Evolutionary conservation across 2,888 invertebrate species (phyloP).

Genomic region (Hydropsyche betteni): DNA sequence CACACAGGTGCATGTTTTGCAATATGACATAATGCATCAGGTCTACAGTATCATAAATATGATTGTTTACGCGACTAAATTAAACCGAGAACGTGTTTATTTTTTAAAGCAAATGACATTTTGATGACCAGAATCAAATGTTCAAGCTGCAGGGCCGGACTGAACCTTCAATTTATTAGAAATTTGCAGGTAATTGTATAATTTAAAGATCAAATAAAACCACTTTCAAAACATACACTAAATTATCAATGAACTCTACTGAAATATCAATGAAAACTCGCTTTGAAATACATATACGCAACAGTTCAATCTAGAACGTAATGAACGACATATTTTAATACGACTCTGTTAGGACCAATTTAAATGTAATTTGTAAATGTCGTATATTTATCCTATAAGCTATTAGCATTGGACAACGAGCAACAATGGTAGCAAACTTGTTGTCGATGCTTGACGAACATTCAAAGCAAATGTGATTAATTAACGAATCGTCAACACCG

Average conservation of each 20-base stretch:
- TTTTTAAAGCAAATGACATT: constrained; percentile 44
- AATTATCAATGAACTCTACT: too few relatives aligned
- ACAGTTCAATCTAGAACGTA: too few relatives aligned
- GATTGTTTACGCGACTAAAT: constrained; percentile 37
- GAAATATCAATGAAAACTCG: too few relatives aligned
- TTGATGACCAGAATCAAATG: constrained; percentile 38
- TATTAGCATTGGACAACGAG: constrained; percentile 37
- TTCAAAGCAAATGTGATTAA: constrained; percentile 11
- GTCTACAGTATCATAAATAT: constrained; percentile 18
- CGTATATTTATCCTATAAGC: constrained; percentile 36
- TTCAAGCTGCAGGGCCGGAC: constrained; percentile 16
- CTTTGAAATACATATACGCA: too few relatives aligned
- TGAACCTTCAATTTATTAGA: neutral
- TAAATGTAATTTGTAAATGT: constrained; percentile 41
- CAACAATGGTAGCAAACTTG: constrained; percentile 19
- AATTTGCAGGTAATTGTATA: neutral
- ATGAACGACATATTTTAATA: neutral
- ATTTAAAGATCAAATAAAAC: too few relatives aligned
- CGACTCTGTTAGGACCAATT: constrained; percentile 36
- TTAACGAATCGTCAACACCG: neutral
- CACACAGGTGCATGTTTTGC: constrained; percentile 1
- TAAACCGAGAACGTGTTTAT: constrained; percentile 35
- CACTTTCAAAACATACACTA: too few relatives aligned
- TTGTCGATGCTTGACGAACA: neutral
- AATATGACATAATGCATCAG: constrained; percentile 1